Base-by-base conservation (phyloP, 2,113 vertebrate species). In the Brachirus orientalis region DNA sequence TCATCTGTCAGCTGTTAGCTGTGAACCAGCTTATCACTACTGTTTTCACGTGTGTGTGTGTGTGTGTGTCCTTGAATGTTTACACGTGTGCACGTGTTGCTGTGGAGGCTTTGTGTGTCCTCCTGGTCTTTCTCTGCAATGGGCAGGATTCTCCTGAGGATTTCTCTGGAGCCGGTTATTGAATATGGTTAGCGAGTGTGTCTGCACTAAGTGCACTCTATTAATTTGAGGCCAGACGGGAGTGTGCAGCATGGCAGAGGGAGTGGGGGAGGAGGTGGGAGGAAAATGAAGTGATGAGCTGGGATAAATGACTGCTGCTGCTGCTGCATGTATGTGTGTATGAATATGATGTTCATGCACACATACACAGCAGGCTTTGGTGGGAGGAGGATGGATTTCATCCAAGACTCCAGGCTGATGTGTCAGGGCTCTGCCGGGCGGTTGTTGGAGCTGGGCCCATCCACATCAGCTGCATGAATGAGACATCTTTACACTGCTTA, bases 141-240 rank as follows among this genome's bases (percentile, higher is more conserved):
- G 66, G 56, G 57, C 69, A 61, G 46, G 68, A 62, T 48, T 71
- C 79, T 84, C 83, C 76, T 51, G 73, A 79, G 78, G 60, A 77
- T 51, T 41, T 78, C 64, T 80, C 48, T 66, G 63, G 50, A 65
- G 70, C 54, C 60, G 0, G 54, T 82, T 84, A 90, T 90, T 85
- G 82, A 90, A 79, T 86, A 50, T 56, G 38, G 79, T 84, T 84
- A 46, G 53, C 43, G 72, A 75, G 79, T 79, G 78, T 65, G 76
- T 73, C 63, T 61, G 67, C 66, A 67, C 77, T 79, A 79, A 89
- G 75, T 84, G 66, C 73, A 81, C 75, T 83, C 84, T 91, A 91
- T 92, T 91, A 84, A 92, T 92, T 91, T 91, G 85, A 84, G 71
- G 71, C 61, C 61, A 71, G 82, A 76, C 59, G 63, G 72, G 54